Conservation (phyloP, 2,113 vertebrate species). For the Ameiurus melas region DNA sequence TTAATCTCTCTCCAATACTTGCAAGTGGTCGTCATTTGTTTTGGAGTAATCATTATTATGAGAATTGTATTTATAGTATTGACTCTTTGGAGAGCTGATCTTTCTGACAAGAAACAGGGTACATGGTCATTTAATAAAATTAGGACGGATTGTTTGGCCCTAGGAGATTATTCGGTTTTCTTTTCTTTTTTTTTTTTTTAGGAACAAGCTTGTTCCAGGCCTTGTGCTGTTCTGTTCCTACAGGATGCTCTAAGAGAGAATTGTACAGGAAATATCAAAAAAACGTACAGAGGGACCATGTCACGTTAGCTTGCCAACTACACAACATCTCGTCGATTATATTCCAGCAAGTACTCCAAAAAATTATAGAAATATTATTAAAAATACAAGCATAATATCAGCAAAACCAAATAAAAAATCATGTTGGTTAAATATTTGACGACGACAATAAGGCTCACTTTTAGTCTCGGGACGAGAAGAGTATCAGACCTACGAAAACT, state of each 20-base stretch:
- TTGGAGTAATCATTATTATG: background rate
- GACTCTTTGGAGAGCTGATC: background rate
- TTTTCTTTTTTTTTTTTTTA: background rate
- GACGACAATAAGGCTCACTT: slow-evolving; percentile 57
- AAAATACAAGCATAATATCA: slow-evolving; percentile 58
- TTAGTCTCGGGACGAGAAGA: slow-evolving; percentile 39
- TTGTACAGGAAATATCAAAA: slow-evolving; percentile 56
- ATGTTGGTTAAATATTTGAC: slow-evolving; percentile 56
- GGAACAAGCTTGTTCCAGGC: slow-evolving; percentile 9
- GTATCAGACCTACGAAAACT: slow-evolving; percentile 31
- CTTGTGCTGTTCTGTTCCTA: slow-evolving; percentile 40
- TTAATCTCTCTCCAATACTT: background rate
- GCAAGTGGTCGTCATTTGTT: background rate
- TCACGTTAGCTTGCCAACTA: slow-evolving; percentile 57
- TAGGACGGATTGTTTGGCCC: background rate
- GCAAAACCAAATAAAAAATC: slow-evolving; percentile 45
- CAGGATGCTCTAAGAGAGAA: slow-evolving; percentile 40
- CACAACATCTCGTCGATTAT: slow-evolving; percentile 54
- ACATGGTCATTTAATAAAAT: background rate
- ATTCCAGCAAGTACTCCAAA: slow-evolving; percentile 45
- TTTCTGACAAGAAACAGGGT: background rate
- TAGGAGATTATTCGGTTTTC: background rate
- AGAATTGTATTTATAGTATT: background rate
- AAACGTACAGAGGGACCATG: slow-evolving; percentile 48
- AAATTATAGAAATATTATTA: slow-evolving; percentile 53